Evolutionary conservation across 1,140 invertebrate genomes (phyloP), one percentile per base, ranked within the genome.

Genomic region (Periplaneta americana): DNA sequence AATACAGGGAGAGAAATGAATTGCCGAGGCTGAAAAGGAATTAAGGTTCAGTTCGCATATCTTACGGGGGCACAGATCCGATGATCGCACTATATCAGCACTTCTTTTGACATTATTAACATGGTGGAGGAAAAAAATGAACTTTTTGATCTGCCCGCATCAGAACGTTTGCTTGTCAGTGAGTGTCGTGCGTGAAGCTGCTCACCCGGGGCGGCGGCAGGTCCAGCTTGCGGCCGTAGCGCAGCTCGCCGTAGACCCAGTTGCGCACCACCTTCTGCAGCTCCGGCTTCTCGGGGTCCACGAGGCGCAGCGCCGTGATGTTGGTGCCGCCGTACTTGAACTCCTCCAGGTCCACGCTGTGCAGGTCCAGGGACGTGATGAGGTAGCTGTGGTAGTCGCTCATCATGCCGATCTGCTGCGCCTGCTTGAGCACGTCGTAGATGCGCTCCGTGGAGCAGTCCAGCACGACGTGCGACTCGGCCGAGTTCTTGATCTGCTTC

Each of bases 361-460:
- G 96, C 34, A 98, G 87, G 87, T 98, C 96, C 89, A 97, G 87
- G 8, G 96, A 96, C 1, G 96, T 97, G 39, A 98, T 95, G 83
- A 98, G 92, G 88, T 97, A 98, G 87, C 95, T 96, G 86, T 97
- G 95, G 86, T 97, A 96, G 86, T 97, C 96, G 57, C 95, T 97
- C 95, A 98, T 96, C 95, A 98, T 96, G 48, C 96, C 97, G 78
- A 98, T 96, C 89, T 98, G 96, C 89, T 98, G 96, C 5, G 96
- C 96, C 89, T 98, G 96, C 86, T 97, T 97, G 74, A 98, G 87
- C 11, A 97, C 93, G 79, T 95, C 92, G 82, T 95, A 93, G 81
- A 98, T 95, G 85, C 94, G 93, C 78, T 96, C 94, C 0, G 93
- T 95, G 11, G 93, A 93, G 85, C 97, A 98, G 87, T 98, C 97